Conservation (phyloP, 1,140 invertebrate species). For the Hypsibius dujardini region DNA sequence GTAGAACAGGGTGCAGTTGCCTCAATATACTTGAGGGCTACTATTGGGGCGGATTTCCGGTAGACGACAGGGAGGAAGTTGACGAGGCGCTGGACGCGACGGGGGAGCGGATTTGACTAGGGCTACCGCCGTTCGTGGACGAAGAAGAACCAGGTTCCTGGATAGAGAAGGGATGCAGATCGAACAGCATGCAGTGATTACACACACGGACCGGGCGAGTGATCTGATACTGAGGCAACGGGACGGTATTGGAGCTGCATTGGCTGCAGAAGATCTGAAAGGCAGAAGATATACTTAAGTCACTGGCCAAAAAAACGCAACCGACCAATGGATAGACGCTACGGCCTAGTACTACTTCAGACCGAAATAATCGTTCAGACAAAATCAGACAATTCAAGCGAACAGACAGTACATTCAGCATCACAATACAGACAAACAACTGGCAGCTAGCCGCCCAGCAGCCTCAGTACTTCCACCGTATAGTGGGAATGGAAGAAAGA, state of each 20-base stretch:
- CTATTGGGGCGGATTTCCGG: neutral
- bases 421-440: conserved; percentile 16
- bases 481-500: conserved; percentile 18
- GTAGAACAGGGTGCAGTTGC: too few relatives aligned
- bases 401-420: conserved; percentile 9
- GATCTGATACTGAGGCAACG: conserved; percentile 75
- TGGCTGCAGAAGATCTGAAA: conserved; percentile 71
- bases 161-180: conserved; percentile 25
- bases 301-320: conserved; percentile 6
- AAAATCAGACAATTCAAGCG: conserved; percentile 16
- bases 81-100: neutral
- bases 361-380: neutral
- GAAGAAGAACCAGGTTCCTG: neutral
- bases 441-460: conserved; percentile 14
- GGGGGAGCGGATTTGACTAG: neutral
- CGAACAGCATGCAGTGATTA: conserved; percentile 59
- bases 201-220: conserved; percentile 80
- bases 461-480: conserved; percentile 17
- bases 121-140: neutral
- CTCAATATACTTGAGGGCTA: neutral
- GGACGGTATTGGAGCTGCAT: conserved; percentile 77
- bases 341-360: neutral
- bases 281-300: conserved; percentile 28
- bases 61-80: neutral
- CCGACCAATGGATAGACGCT: neutral